Evolutionary conservation across 2,797 vertebrate species (phyloP).

Genomic region (Poecilia velifera): DNA sequence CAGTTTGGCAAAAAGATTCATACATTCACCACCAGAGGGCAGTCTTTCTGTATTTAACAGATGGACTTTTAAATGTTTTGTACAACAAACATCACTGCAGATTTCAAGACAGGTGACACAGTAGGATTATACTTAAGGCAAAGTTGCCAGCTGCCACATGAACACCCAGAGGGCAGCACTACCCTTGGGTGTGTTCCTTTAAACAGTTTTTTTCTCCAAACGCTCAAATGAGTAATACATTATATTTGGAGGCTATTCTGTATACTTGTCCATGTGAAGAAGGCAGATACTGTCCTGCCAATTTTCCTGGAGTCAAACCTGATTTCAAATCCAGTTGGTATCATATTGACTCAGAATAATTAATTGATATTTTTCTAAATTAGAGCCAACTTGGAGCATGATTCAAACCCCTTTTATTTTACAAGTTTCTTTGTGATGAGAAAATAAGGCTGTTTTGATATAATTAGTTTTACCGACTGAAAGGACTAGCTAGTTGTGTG

Average conservation of each 20-base stretch:
- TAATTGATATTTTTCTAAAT: not conserved
- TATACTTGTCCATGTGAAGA: not conserved
- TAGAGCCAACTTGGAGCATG: not conserved
- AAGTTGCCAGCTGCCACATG: slow-evolving; percentile 8
- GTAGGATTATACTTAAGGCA: not conserved
- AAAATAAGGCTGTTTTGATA: not conserved
- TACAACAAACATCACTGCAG: not conserved
- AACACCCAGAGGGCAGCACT: not conserved
- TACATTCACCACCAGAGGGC: slow-evolving; percentile 53
- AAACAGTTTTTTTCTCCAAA: fast-evolving
- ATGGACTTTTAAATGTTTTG: not conserved
- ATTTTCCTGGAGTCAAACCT: not conserved
- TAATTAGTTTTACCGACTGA: not conserved
- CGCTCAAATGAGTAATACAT: not conserved
- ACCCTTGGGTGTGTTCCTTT: slow-evolving; percentile 43
- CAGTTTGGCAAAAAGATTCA: not conserved
- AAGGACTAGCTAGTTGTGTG: not conserved
- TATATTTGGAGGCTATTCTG: not conserved
- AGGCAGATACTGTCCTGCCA: not conserved
- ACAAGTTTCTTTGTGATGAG: not conserved
- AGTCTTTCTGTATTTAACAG: not conserved
- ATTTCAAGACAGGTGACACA: not conserved
- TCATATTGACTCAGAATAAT: not conserved
- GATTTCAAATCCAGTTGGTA: not conserved
- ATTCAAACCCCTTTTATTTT: not conserved